Conservation (phyloP, 2,113 vertebrate species). For the Paralichthys olivaceus region DNA sequence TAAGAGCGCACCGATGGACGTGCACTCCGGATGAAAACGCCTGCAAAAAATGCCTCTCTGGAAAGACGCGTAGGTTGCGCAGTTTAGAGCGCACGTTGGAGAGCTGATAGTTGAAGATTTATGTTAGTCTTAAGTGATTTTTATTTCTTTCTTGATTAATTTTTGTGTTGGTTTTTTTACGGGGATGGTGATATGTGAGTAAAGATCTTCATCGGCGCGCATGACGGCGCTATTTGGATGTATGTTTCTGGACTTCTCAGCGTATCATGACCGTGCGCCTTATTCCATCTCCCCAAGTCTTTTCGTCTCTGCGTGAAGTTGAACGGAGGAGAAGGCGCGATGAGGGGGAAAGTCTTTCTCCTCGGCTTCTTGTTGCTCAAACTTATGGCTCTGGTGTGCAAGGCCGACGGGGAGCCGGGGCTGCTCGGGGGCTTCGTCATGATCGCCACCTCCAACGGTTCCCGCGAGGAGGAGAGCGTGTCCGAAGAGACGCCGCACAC, state of each 20-base stretch:
- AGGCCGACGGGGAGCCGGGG: slow-evolving; percentile 92
- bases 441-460: slow-evolving; percentile 92
- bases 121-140: not conserved
- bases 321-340: slow-evolving; percentile 70
- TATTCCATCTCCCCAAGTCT: slow-evolving; percentile 54
- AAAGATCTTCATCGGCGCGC: slow-evolving; percentile 69
- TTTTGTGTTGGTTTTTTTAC: not conserved
- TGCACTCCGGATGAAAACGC: slow-evolving; percentile 45
- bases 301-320: slow-evolving; percentile 70
- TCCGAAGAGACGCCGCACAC: slow-evolving; percentile 90
- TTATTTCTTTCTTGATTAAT: not conserved
- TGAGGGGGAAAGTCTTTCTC: slow-evolving; percentile 88
- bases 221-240: slow-evolving; percentile 75
- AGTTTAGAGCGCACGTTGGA: not conserved
- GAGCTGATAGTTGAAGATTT: not conserved
- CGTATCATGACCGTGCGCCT: slow-evolving; percentile 69
- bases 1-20: slow-evolving; percentile 75
- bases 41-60: slow-evolving; percentile 21
- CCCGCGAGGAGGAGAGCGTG: slow-evolving; percentile 86
- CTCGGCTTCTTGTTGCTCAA: slow-evolving; percentile 93
- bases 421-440: slow-evolving; percentile 92
- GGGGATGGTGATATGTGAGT: slow-evolving; percentile 51
- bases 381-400: slow-evolving; percentile 91
- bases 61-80: slow-evolving; percentile 45
- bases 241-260: slow-evolving; percentile 75